Evolutionary conservation across 2,113 vertebrate genomes (phyloP).

Genomic region (Nycticebus coucang): DNA sequence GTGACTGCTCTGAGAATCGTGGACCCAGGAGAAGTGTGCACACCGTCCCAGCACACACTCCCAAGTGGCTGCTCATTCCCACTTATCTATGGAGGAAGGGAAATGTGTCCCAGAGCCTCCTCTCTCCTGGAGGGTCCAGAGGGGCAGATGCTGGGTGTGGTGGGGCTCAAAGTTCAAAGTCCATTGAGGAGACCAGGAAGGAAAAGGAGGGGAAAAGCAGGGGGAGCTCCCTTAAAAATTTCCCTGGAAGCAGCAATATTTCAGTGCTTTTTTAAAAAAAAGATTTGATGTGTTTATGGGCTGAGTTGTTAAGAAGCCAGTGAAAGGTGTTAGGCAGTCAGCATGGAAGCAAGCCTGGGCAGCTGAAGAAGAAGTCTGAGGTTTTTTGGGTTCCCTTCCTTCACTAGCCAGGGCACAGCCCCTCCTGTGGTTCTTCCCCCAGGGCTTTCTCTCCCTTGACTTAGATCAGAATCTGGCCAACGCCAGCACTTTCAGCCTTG

Average conservation of each 20-base stretch:
- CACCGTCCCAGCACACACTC: neutral
- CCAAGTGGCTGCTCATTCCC: neutral
- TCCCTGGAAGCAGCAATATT: neutral
- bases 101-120: neutral
- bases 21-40: accelerated
- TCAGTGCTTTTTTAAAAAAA: neutral
- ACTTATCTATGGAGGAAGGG: neutral
- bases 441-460: neutral
- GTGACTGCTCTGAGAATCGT: neutral
- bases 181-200: neutral
- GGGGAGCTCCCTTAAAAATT: neutral
- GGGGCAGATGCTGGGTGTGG: neutral
- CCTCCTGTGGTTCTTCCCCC: neutral
- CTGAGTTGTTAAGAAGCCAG: neutral
- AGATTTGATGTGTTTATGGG: neutral
- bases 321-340: neutral
- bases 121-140: neutral
- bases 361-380: neutral
- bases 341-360: neutral
- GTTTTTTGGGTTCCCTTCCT: neutral
- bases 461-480: neutral
- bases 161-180: neutral
- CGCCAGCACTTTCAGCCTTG: neutral
- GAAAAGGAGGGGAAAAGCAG: neutral
- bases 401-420: too few relatives aligned